Evolutionary conservation across 2,797 vertebrate genomes (phyloP).

Genomic region (Tinamus major): DNA sequence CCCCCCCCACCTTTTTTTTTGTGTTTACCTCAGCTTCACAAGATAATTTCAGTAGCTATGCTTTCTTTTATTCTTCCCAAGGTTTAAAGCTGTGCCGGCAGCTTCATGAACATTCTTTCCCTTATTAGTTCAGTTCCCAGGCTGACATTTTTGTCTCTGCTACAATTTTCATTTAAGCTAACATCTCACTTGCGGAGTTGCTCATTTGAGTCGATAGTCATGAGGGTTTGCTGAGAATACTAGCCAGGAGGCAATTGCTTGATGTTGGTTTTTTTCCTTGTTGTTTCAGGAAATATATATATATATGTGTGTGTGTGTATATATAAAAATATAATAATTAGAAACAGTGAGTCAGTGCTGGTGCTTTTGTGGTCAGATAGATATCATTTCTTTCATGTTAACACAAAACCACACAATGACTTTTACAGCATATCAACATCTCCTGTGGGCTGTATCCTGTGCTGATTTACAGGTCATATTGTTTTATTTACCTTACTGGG

Average conservation of each 20-base stretch:
- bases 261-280: not conserved
- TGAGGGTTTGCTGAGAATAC: not conserved
- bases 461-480: not conserved
- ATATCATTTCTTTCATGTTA: slow-evolving; percentile 28
- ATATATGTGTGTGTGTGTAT: no score
- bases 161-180: slow-evolving; percentile 55
- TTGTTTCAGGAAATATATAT: not conserved
- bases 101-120: slow-evolving; percentile 8
- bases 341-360: slow-evolving; percentile 8
- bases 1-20: no score
- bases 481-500: slow-evolving; percentile 24
- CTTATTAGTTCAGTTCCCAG: slow-evolving; percentile 37
- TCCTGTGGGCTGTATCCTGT: not conserved
- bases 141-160: slow-evolving; percentile 32
- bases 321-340: slow-evolving; percentile 23
- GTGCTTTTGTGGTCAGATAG: not conserved
- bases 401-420: not conserved
- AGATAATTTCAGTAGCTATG: not conserved
- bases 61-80: slow-evolving; percentile 12
- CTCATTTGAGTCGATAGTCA: slow-evolving; percentile 58
- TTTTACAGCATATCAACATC: not conserved
- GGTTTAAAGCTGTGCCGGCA: not conserved
- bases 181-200: slow-evolving; percentile 57
- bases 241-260: slow-evolving; percentile 43
- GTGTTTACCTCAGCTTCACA: not conserved